phyloP scores from a whole-genome alignment of 1,140 invertebrate genomes.

The Helicoverpa armigera region DNA sequence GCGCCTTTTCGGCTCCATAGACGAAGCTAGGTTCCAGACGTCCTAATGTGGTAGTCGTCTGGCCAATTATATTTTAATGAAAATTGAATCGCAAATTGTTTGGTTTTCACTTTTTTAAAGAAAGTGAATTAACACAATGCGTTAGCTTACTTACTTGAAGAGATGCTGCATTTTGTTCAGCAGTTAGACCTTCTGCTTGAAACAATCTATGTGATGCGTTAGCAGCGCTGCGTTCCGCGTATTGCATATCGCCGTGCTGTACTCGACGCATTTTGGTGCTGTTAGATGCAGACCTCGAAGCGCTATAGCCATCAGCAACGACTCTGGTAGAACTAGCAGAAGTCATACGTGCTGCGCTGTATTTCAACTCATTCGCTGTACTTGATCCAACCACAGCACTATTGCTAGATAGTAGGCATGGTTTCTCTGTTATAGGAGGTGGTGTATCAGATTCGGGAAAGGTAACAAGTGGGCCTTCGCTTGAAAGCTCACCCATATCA shows the following conservation, averaged over 20 bases:
- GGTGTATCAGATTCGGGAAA: constrained; percentile 93
- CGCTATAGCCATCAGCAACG: constrained; percentile 93
- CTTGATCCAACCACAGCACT: constrained; percentile 72
- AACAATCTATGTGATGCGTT: constrained; percentile 77
- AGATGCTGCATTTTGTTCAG: constrained; percentile 82
- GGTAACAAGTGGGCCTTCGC: constrained; percentile 89
- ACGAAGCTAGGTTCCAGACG: constrained; percentile 36
- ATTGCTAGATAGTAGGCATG: constrained; percentile 78
- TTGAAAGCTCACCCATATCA: constrained; percentile 85
- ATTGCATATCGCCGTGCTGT: constrained; percentile 93
- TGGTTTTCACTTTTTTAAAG: not conserved
- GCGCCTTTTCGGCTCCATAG: constrained; percentile 78
- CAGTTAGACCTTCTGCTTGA: constrained; percentile 80
- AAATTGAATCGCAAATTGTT: not conserved
- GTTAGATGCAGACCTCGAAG: constrained; percentile 92
- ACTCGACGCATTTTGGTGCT: constrained; percentile 92
- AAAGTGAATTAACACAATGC: not conserved
- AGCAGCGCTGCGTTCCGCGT: constrained; percentile 87
- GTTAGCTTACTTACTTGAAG: constrained; percentile 71
- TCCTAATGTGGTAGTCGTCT: constrained; percentile 13
- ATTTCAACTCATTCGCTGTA: constrained; percentile 84
- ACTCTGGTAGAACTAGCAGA: constrained; percentile 93
- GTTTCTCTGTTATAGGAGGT: constrained; percentile 83
- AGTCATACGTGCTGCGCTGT: constrained; percentile 93
- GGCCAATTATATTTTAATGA: constrained; percentile 1